Base-by-base conservation (phyloP, 2,797 vertebrate genomes). In the Melanotaenia parkinsoni region DNA sequence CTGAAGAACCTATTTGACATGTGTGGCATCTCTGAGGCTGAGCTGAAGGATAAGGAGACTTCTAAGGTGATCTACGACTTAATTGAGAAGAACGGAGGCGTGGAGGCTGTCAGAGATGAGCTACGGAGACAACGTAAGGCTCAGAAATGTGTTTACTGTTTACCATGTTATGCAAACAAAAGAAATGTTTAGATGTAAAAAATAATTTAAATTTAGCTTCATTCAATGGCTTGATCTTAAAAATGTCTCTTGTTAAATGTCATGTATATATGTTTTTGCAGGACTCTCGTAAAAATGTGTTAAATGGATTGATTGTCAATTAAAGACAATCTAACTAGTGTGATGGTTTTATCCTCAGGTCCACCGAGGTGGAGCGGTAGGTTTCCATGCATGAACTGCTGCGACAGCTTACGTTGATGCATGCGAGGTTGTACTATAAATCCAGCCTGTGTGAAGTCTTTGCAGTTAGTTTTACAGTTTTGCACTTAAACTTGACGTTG, bases 31-130 rank as follows among this genome's bases (percentile, higher is more conserved):
- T 99, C 98, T 14, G 98, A 99, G 86, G 97, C 96, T 74, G 95
- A 99, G 20, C 95, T 99, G 50, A 99, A 98, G 90, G 98, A 99
- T 94, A 97, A 96, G 93, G 97, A 99, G 95, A 99, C 98, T 24
- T 99, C 98, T 8, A 99, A 98, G 94, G 97, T 95, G 90, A 99
- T 99, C 91, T 99, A 99, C 73, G 98, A 99, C 89, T 98, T 99
- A 89, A 99, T 99, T 70, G 98, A 99, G 92, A 97, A 97, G 93
- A 97, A 96, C 64, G 98, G 98, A 89, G 98, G 98, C 20, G 97
- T 99, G 58, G 97, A 99, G 91, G 97, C 98, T 38, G 96, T 99
- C 74, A 99, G 99, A 92, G 96, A 96, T 82, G 98, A 99, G 81
- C 91, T 99, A 5, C 95, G 98, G 72, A 95, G 97, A 84, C 97